phyloP scores from a whole-genome alignment of 2,888 invertebrate species.

The Andrena flavipes region DNA sequence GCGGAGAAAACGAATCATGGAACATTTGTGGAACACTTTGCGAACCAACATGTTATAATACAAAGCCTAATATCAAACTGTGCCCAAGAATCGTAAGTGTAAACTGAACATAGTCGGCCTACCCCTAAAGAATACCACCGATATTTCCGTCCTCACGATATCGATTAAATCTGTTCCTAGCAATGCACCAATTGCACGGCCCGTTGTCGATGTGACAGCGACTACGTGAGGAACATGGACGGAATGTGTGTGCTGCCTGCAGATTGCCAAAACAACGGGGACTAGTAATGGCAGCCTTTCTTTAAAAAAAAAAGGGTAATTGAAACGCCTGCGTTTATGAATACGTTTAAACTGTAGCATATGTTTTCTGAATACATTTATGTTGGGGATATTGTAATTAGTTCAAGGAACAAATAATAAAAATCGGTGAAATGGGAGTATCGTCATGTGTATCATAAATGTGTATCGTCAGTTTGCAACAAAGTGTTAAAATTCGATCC shows the following conservation, averaged over 20 bases:
- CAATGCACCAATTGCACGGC: not conserved
- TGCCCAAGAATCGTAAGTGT: not conserved
- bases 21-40: not conserved
- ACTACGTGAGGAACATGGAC: not conserved
- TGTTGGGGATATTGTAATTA: too few relatives aligned
- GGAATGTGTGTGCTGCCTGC: not conserved
- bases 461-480: too few relatives aligned
- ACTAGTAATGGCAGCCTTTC: too few relatives aligned
- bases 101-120: not conserved
- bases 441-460: too few relatives aligned
- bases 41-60: not conserved
- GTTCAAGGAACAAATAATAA: too few relatives aligned
- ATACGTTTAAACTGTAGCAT: too few relatives aligned
- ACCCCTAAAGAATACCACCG: not conserved
- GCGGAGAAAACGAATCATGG: not conserved
- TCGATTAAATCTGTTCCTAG: not conserved
- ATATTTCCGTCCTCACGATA: not conserved
- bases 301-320: too few relatives aligned
- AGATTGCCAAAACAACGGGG: not conserved
- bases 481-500: too few relatives aligned
- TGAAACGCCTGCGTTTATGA: too few relatives aligned
- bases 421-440: too few relatives aligned
- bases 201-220: not conserved
- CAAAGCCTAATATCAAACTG: not conserved
- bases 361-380: too few relatives aligned